Evolutionary conservation across 1,140 invertebrate species (phyloP).

Genomic region (Brachionus plicatilis): DNA sequence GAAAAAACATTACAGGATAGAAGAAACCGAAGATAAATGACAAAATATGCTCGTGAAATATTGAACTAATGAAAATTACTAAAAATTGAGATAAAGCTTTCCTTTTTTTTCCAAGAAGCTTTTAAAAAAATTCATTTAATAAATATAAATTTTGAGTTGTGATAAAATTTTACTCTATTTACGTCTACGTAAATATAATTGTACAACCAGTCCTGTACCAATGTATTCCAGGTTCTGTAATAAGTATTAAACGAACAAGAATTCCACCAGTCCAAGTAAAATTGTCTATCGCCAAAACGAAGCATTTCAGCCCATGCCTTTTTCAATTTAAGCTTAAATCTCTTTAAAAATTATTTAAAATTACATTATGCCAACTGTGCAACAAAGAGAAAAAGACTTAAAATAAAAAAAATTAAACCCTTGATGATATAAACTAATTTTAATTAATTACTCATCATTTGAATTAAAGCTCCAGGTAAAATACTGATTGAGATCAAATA

Average conservation of each 20-base stretch:
- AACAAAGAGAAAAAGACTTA: constrained; percentile 71
- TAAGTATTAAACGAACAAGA: constrained; percentile 70
- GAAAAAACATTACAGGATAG: constrained; percentile 73
- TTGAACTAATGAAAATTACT: constrained; percentile 63
- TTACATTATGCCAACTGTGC: constrained; percentile 76
- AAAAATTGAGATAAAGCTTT: constrained; percentile 55
- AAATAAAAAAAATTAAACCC: no score
- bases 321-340: background rate
- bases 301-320: constrained; percentile 74
- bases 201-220: constrained; percentile 89
- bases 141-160: background rate
- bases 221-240: constrained; percentile 82
- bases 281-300: constrained; percentile 70
- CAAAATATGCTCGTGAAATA: constrained; percentile 79
- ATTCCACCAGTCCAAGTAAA: constrained; percentile 83
- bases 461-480: constrained; percentile 68
- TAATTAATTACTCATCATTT: constrained; percentile 60
- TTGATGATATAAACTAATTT: background rate
- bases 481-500: constrained; percentile 67
- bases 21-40: constrained; percentile 72
- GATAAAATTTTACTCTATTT: constrained; percentile 44
- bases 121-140: background rate
- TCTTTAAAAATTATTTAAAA: constrained; percentile 57
- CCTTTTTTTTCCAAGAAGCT: constrained; percentile 57
- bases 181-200: constrained; percentile 82